A percentile compares a stretch with the other conserved stretches of the same genome.
Evolutionary conservation across 2,888 invertebrate genomes (phyloP).

Genomic region (Protonemura montana): DNA sequence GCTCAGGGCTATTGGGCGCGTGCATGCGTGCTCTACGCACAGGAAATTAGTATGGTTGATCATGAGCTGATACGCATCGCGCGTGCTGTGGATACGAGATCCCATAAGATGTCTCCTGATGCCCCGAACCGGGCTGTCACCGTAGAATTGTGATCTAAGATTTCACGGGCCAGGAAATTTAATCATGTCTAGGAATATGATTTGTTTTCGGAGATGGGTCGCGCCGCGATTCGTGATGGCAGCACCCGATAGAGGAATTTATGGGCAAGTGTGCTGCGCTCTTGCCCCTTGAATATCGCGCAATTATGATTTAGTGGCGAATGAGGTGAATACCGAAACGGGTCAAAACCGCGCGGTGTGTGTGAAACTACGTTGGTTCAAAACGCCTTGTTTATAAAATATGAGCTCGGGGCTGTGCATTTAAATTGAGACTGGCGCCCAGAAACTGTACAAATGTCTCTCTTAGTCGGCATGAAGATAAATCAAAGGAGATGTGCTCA

Average conservation of each 20-base stretch:
- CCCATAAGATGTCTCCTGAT: neutral
- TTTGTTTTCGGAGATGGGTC: constrained; percentile 35
- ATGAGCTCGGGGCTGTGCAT: neutral
- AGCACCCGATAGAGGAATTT: neutral
- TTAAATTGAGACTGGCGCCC: neutral
- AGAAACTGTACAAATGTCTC: neutral
- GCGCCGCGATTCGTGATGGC: neutral
- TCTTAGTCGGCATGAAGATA: neutral
- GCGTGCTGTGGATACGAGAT: constrained; percentile 15
- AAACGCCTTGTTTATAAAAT: neutral
- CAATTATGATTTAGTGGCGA: constrained; percentile 25
- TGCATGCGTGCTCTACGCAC: neutral
- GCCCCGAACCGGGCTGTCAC: neutral
- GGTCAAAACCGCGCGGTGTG: neutral
- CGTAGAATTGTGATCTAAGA: constrained; percentile 19
- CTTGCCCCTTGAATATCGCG: constrained; percentile 3
- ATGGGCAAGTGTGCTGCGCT: neutral
- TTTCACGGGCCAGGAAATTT: constrained; percentile 38
- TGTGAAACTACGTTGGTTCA: neutral
- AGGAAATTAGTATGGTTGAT: constrained; percentile 42
- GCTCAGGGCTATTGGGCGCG: neutral
- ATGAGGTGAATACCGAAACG: constrained; percentile 22
- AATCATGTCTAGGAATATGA: constrained; percentile 36
- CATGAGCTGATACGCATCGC: neutral
- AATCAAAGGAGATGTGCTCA: neutral